Conservation (phyloP, 2,888 invertebrate genomes). For the Ophioninae sp. region DNA sequence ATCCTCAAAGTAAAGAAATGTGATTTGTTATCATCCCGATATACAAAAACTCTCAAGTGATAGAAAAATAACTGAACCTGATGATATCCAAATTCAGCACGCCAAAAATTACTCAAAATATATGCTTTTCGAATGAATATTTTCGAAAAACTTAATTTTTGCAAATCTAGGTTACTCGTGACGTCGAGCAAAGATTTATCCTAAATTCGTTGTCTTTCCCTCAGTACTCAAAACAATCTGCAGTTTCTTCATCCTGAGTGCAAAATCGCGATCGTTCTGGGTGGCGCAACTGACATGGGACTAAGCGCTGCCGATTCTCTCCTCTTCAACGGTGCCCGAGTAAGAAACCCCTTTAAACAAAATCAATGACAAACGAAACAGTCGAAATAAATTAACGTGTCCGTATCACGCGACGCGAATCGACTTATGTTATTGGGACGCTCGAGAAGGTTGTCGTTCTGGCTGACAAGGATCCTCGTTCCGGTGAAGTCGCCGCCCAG, state of each 20-base stretch:
- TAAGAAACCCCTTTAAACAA: conserved; percentile 58
- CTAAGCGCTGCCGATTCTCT: conserved; percentile 80
- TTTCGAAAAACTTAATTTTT: neutral
- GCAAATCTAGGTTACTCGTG: neutral
- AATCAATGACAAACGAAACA: neutral
- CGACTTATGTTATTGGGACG: neutral
- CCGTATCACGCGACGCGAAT: neutral
- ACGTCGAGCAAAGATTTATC: neutral
- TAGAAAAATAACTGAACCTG: too few species aligned
- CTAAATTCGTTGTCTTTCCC: neutral
- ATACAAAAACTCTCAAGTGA: too few species aligned
- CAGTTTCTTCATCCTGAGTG: conserved; percentile 70
- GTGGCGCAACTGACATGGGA: conserved; percentile 81
- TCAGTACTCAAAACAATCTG: neutral
- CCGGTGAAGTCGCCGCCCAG: conserved; percentile 74
- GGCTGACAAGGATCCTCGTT: conserved; percentile 73
- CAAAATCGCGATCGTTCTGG: conserved; percentile 81
- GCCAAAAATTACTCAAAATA: too few species aligned
- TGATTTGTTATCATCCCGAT: too few species aligned
- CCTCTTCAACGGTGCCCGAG: conserved; percentile 79
- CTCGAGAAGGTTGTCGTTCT: conserved; percentile 73
- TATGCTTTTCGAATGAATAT: too few species aligned
- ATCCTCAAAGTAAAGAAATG: too few species aligned
- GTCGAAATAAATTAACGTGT: neutral
- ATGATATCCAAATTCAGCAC: too few species aligned